Evolutionary conservation across 1,140 invertebrate genomes (phyloP).

Genomic region (Sitobion miscanthi): DNA sequence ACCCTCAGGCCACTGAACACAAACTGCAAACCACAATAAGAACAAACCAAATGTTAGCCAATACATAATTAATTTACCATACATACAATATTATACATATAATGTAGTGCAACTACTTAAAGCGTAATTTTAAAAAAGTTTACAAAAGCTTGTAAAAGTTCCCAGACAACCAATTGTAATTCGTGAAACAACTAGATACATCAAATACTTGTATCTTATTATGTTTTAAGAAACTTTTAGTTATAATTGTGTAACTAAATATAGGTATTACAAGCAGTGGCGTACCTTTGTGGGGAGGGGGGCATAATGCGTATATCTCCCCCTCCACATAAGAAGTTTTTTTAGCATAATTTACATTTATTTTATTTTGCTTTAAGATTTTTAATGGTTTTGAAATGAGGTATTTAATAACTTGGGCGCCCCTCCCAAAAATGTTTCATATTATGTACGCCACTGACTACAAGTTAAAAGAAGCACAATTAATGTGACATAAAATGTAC

Average conservation of each 20-base stretch:
- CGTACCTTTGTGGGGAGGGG: no score
- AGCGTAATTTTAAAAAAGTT: slow-evolving; percentile 34
- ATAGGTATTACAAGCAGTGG: background rate
- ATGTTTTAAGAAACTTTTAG: background rate
- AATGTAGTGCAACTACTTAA: slow-evolving; percentile 33
- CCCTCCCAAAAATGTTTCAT: no score
- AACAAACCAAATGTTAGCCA: slow-evolving; percentile 58
- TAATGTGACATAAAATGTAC: background rate
- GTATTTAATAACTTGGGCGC: no score
- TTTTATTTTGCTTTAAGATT: no score
- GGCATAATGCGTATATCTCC: no score
- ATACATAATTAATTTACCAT: slow-evolving; percentile 54
- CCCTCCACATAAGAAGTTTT: no score
- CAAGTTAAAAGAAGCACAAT: background rate
- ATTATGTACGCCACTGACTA: no score
- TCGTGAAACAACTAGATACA: background rate
- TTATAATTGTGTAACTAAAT: background rate
- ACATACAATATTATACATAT: slow-evolving; percentile 54
- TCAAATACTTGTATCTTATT: background rate
- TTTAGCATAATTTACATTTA: no score
- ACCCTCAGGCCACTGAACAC: slow-evolving; percentile 87
- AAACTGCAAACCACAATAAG: slow-evolving; percentile 74
- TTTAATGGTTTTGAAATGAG: no score
- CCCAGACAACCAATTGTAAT: slow-evolving; percentile 15
- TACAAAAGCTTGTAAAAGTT: slow-evolving; percentile 22